These are phyloP conservation scores for Glaucomys volans DNA, from an alignment of 2,113 vertebrate genomes.

Conservation along the genomic window DNA sequence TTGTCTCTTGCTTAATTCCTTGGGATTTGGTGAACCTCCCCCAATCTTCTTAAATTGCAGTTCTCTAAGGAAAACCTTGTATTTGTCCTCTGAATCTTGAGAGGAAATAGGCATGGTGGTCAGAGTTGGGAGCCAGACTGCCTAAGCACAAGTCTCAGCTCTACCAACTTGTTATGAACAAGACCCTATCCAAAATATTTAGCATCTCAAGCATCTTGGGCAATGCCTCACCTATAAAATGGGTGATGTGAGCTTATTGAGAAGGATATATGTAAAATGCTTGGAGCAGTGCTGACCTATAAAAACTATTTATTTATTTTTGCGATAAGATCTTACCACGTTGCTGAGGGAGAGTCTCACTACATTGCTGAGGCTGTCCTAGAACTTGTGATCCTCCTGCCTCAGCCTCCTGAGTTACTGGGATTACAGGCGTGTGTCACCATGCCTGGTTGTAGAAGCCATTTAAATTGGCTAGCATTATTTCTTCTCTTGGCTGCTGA, in stretches of 20 bases:
- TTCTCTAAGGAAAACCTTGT: not conserved
- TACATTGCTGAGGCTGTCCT: no score
- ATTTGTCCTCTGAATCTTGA: not conserved
- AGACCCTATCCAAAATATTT: not conserved
- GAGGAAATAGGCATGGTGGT: not conserved
- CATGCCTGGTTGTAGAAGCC: not conserved
- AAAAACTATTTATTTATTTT: not conserved
- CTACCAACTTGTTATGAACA: not conserved
- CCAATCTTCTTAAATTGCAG: not conserved
- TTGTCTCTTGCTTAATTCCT: not conserved
- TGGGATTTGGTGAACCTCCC: not conserved
- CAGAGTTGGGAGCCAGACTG: not conserved
- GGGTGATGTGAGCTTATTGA: not conserved
- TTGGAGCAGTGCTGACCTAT: not conserved
- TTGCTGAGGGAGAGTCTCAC: no score
- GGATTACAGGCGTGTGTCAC: no score
- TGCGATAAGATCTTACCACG: no score
- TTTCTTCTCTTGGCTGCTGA: not conserved
- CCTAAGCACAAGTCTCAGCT: not conserved
- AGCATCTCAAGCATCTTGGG: not conserved
- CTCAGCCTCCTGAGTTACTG: no score
- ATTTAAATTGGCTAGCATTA: slow-evolving; percentile 39
- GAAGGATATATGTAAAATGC: not conserved
- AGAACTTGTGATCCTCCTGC: no score
- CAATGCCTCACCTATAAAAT: not conserved